These are phyloP conservation scores for Limnephilus rhombicus DNA, from an alignment of 2,888 invertebrate species.

Conservation along the genomic window DNA sequence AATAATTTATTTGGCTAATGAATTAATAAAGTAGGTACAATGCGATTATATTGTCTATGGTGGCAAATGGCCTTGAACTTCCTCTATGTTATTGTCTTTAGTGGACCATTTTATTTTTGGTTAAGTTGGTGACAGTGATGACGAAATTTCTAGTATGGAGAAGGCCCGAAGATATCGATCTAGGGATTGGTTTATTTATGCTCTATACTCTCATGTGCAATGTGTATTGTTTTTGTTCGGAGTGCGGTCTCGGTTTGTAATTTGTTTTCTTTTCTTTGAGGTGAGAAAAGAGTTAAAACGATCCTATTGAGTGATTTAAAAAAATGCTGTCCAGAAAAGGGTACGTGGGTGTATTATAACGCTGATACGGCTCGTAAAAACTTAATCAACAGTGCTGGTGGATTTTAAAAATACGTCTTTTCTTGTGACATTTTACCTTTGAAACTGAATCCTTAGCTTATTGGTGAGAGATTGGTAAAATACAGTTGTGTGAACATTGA, in stretches of 20 bases:
- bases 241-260: constrained; percentile 23
- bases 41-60: too few relatives aligned
- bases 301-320: not conserved
- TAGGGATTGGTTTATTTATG: too few relatives aligned
- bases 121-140: too few relatives aligned
- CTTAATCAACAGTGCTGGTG: not conserved
- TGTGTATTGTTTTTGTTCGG: constrained; percentile 38
- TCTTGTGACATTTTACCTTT: constrained; percentile 1
- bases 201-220: too few relatives aligned
- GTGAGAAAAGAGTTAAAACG: not conserved
- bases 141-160: too few relatives aligned
- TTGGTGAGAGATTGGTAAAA: not conserved
- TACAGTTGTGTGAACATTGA: not conserved
- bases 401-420: not conserved
- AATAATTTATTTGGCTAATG: too few relatives aligned
- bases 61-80: too few relatives aligned
- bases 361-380: not conserved
- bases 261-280: constrained; percentile 33
- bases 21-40: too few relatives aligned
- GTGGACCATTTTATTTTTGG: too few relatives aligned
- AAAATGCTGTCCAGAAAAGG: not conserved
- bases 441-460: not conserved
- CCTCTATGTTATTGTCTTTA: too few relatives aligned
- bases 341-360: not conserved
- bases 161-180: too few relatives aligned